phyloP scores from a whole-genome alignment of 2,888 invertebrate species.

The Ectemnius cavifrons region DNA sequence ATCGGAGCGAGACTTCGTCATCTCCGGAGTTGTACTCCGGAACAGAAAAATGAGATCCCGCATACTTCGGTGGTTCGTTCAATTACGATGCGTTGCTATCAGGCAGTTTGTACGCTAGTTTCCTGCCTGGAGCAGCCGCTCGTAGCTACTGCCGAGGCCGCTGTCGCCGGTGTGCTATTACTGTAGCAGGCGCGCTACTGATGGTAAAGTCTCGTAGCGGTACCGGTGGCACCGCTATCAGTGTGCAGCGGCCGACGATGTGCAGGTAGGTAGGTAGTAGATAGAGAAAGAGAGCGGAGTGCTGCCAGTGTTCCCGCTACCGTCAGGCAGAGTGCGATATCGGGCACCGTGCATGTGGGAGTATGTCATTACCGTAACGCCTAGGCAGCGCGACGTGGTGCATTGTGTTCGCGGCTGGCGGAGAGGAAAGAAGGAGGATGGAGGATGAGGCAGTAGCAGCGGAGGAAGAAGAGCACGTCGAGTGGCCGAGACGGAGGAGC shows the following conservation, averaged over 20 bases:
- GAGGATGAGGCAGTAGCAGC: slow-evolving; percentile 50
- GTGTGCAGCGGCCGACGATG: neutral
- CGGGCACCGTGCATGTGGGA: slow-evolving; percentile 66
- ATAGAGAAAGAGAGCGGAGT: slow-evolving; percentile 3
- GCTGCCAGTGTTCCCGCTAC: slow-evolving; percentile 48
- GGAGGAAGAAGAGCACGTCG: slow-evolving; percentile 38
- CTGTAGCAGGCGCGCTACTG: slow-evolving; percentile 41
- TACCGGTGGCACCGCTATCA: neutral
- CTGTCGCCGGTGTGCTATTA: slow-evolving; percentile 37
- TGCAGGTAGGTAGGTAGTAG: neutral
- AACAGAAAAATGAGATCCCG: slow-evolving; percentile 41
- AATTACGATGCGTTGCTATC: slow-evolving; percentile 56
- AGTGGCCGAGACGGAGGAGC: slow-evolving; percentile 16
- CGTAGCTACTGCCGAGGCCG: slow-evolving; percentile 55
- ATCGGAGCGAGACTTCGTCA: too few species aligned
- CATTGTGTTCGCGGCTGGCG: slow-evolving; percentile 66
- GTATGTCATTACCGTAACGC: slow-evolving; percentile 74
- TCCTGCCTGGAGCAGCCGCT: slow-evolving; percentile 58
- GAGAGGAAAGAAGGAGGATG: slow-evolving; percentile 52
- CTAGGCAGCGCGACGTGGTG: slow-evolving; percentile 67
- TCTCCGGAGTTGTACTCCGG: too few species aligned
- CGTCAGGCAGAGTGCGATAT: slow-evolving; percentile 57
- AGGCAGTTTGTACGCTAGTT: slow-evolving; percentile 48
- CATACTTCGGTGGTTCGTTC: slow-evolving; percentile 55
- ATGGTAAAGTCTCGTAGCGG: slow-evolving; percentile 14